These are phyloP conservation scores for Oikopleura dioica DNA, from an alignment of 23 tunicate species.

Conservation along the genomic window DNA sequence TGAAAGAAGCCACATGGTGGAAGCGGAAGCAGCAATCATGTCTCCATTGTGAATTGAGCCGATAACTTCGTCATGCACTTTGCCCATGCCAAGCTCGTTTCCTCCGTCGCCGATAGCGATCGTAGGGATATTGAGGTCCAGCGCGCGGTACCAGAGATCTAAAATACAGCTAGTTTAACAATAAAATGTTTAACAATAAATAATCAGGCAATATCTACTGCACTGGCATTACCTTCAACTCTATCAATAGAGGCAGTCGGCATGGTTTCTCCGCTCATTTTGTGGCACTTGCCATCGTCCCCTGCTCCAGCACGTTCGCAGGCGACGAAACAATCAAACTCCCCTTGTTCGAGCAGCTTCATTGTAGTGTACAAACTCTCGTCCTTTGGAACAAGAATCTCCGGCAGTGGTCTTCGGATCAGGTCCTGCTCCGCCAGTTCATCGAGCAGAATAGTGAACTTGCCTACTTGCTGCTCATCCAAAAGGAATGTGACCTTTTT, in stretches of 20 bases:
- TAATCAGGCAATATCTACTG: no score
- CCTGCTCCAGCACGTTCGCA: slow-evolving; percentile 4
- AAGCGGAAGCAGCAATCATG: not conserved
- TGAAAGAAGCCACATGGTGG: slow-evolving; percentile 9
- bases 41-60: not conserved
- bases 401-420: not conserved
- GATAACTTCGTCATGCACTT: slow-evolving; percentile 1
- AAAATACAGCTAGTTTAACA: no score
- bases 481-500: not conserved
- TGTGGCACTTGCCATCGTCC: not conserved
- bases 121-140: not conserved
- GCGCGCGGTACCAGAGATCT: not conserved
- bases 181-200: no score
- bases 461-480: not conserved
- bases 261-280: not conserved
- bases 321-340: slow-evolving; percentile 2
- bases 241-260: not conserved
- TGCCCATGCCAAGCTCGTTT: not conserved
- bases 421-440: not conserved
- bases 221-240: slow-evolving; percentile 2
- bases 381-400: not conserved
- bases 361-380: not conserved
- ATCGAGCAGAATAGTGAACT: not conserved
- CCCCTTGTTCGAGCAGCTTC: not conserved
- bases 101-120: slow-evolving; percentile 10